Evolutionary conservation across 2,113 vertebrate species (phyloP).

Genomic region (Aegithalos caudatus): DNA sequence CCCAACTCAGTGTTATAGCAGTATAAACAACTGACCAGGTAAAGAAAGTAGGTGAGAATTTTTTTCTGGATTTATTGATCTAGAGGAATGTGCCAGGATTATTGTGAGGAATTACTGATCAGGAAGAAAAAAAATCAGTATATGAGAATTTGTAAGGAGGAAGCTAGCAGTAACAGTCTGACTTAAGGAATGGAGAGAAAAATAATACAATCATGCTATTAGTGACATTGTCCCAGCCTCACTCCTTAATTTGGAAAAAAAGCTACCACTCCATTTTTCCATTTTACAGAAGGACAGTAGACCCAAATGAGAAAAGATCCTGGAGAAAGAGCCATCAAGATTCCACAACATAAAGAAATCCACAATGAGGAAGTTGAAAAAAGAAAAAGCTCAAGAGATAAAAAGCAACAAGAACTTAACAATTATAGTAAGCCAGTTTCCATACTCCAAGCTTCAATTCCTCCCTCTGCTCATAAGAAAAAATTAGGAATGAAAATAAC

Average conservation of each 20-base stretch:
- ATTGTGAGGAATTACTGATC: neutral
- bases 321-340: neutral
- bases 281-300: neutral
- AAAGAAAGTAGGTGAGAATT: neutral
- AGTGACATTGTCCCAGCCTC: neutral
- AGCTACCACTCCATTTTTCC: neutral
- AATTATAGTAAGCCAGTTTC: neutral
- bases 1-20: neutral
- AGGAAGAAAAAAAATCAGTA: neutral
- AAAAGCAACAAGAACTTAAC: neutral
- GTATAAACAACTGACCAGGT: neutral
- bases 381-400: neutral
- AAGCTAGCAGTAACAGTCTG: neutral
- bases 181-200: neutral
- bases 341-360: neutral
- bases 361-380: neutral
- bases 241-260: neutral
- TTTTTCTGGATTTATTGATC: neutral
- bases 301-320: neutral
- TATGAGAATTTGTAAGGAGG: neutral
- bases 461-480: neutral
- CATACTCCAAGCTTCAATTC: neutral
- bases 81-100: neutral
- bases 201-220: neutral
- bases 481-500: neutral